A percentile compares a stretch with the other conserved stretches of the same genome.
phyloP scores from a whole-genome alignment of 2,113 vertebrate species.

The Podarcis muralis region DNA sequence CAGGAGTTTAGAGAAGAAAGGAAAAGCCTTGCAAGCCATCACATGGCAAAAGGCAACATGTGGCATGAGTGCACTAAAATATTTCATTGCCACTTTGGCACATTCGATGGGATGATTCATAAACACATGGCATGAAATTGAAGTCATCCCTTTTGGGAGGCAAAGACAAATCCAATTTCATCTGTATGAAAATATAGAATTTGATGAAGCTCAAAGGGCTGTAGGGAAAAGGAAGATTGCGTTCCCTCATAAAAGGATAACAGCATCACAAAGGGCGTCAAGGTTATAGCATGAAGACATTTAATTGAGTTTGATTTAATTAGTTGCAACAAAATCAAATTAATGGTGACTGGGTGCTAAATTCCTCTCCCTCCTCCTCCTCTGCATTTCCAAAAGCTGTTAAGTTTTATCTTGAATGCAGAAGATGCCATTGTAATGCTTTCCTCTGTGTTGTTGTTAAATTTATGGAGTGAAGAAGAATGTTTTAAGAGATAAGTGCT shows the following conservation, averaged over 20 bases:
- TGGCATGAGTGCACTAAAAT: background rate
- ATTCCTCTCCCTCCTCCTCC: background rate
- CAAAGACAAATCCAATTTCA: background rate
- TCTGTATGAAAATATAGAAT: background rate
- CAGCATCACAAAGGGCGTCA: constrained; percentile 25
- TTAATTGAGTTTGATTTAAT: constrained; percentile 55
- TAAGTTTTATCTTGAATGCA: constrained; percentile 30
- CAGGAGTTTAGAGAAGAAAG: background rate
- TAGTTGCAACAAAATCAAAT: constrained; percentile 38
- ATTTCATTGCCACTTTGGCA: background rate
- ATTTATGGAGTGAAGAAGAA: constrained; percentile 20
- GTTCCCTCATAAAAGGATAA: constrained; percentile 20
- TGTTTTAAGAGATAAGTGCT: constrained; percentile 24
- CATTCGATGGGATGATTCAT: background rate
- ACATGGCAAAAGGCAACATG: background rate
- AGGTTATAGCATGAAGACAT: constrained; percentile 19
- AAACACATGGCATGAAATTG: background rate
- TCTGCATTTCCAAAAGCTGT: constrained; percentile 28
- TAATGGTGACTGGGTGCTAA: constrained; percentile 13
- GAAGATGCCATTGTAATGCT: constrained; percentile 26
- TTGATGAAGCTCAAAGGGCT: background rate
- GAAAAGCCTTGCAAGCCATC: background rate
- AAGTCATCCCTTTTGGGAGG: background rate
- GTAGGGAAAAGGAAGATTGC: background rate
- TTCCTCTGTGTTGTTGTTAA: constrained; percentile 28